Conservation (phyloP, 2,113 vertebrate species). For the Charadrius vociferus region DNA sequence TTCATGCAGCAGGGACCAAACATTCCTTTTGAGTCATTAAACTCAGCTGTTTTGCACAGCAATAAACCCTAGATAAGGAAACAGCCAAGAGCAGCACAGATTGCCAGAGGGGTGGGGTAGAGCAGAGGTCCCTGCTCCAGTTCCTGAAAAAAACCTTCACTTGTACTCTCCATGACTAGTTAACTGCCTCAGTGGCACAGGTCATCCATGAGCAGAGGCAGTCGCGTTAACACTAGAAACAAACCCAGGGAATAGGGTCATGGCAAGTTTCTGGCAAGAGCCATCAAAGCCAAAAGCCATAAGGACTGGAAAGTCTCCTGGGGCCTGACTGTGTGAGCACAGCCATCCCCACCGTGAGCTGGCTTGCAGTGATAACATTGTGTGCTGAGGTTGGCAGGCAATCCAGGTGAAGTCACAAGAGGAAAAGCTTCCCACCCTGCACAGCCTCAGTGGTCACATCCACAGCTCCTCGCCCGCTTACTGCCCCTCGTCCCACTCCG, state of each 20-base stretch:
- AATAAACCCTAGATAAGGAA: not conserved
- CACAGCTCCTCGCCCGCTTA: not conserved
- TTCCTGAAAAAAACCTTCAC: not conserved
- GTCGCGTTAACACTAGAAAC: not conserved
- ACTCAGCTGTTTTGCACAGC: not conserved
- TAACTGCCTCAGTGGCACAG: not conserved
- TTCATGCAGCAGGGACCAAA: not conserved
- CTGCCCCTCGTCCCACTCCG: not conserved
- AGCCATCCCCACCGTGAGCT: not conserved
- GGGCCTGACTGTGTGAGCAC: not conserved
- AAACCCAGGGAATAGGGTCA: not conserved
- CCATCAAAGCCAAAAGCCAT: not conserved
- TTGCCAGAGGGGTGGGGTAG: not conserved
- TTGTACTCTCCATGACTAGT: not conserved
- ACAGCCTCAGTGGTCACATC: not conserved
- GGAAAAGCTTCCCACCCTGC: slow-evolving; percentile 37
- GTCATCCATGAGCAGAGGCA: not conserved
- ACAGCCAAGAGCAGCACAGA: not conserved
- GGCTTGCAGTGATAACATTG: slow-evolving; percentile 64
- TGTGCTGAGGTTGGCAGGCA: slow-evolving; percentile 32
- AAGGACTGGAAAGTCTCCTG: not conserved
- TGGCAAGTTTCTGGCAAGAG: not conserved
- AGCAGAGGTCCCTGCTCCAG: not conserved
- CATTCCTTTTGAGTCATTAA: not conserved
- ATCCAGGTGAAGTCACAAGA: slow-evolving; percentile 53